Evolutionary conservation across 37 sponge, comb jelly and placozoan species (phyloP), one percentile per base, ranked within the genome.

Genomic region (Halichondria panicea): DNA sequence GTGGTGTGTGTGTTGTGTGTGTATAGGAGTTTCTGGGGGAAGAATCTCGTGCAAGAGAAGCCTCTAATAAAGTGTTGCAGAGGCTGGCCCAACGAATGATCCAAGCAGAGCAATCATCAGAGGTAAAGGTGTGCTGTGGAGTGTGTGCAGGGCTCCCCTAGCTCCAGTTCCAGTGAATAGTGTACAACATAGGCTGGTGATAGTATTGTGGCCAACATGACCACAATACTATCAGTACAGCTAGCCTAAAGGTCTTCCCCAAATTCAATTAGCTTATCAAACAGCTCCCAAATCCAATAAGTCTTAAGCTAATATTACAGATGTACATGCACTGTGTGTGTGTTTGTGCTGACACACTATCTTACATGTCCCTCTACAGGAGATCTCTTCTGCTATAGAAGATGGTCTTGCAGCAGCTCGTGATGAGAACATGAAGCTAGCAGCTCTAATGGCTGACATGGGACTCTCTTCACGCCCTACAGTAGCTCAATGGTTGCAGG

Each of bases 401-500:
- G 42, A 85, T 41, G 80, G 70, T 46, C 42, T 88, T 9, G 32
- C 3, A 4, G 35, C 28, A 3, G 89, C 86, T 18, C 59, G 72
- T 5, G 58, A 57, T 6, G 75, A 72, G 67, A 93, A 93, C 72
- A 45, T 24, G 9, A 50, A 77, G 55, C 42, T 93, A n/a, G 58
- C 61, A 4, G 13, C 50, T 13, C 33, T 63, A 18, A 77, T 93
- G 82, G 60, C 71, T 7, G 50, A 68, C 46, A 52, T 89, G 69
- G 90, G 90, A 2, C 35, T 82, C 28, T 63, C 58, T 52, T 69
- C 77, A 46, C 68, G 87, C 13, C 94, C 87, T 18, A 86, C 94
- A 21, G 94, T 93, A 41, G 79, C 90, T 19, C 84, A 93, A 54
- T 93, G 94, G 94, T 41, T 93, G 65, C 63, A 86, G 55, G 62